phyloP scores from a whole-genome alignment of 1,140 invertebrate genomes.

The Heliothis virescens region DNA sequence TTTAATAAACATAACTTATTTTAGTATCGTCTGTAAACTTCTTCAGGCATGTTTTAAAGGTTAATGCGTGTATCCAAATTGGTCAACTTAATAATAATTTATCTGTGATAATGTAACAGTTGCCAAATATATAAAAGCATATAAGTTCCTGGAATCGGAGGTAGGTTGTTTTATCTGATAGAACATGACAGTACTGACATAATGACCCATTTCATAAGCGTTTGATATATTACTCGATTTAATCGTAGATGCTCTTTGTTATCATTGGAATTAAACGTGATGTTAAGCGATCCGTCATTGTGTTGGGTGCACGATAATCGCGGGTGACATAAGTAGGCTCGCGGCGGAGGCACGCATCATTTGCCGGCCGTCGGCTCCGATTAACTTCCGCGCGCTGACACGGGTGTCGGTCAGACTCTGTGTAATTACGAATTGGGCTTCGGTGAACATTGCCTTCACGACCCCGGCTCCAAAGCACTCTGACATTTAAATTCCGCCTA shows the following conservation, averaged over 20 bases:
- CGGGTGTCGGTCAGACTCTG: constrained; percentile 63
- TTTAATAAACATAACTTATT: constrained; percentile 42
- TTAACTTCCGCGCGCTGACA: constrained; percentile 70
- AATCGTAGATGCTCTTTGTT: constrained; percentile 40
- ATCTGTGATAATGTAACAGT: background rate
- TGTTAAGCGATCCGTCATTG: constrained; percentile 53
- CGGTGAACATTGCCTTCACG: constrained; percentile 62
- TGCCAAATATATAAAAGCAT: background rate
- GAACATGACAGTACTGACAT: constrained; percentile 35
- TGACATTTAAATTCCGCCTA: constrained; percentile 62
- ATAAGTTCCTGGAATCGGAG: background rate
- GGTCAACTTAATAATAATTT: too few species aligned
- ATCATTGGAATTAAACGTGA: constrained; percentile 46
- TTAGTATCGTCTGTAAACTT: constrained; percentile 1
- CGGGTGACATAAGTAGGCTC: constrained; percentile 75
- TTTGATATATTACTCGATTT: constrained; percentile 46
- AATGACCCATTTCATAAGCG: constrained; percentile 32
- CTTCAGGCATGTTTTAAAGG: background rate
- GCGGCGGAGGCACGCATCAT: constrained; percentile 76
- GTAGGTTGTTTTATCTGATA: constrained; percentile 25
- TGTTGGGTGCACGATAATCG: constrained; percentile 69
- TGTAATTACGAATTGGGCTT: constrained; percentile 68
- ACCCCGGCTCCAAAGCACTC: constrained; percentile 53
- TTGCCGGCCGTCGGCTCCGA: constrained; percentile 72
- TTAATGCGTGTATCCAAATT: too few species aligned